phyloP scores from a whole-genome alignment of 2,113 vertebrate species.

The Hypanus sabinus region DNA sequence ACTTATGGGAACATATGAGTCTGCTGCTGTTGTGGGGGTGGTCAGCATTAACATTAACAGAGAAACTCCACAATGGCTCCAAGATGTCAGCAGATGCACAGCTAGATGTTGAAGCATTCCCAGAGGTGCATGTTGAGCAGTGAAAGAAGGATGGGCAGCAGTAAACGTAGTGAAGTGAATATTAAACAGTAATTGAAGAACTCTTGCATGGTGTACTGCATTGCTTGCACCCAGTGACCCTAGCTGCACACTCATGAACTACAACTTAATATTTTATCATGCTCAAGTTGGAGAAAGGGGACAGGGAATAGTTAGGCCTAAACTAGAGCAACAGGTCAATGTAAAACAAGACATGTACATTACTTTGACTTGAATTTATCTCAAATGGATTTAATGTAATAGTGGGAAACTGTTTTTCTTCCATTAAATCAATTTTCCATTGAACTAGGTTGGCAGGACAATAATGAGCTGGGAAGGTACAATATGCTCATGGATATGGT shows the following conservation, averaged over 20 bases:
- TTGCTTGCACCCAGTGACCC: no score
- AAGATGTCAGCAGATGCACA: background rate
- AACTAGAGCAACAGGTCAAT: background rate
- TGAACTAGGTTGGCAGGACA: background rate
- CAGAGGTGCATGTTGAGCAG: no score
- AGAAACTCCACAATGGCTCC: background rate
- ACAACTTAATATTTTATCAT: no score
- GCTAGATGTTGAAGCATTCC: background rate
- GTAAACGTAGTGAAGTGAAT: background rate
- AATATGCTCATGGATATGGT: no score
- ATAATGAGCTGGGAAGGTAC: no score
- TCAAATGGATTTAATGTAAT: background rate
- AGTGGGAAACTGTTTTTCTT: background rate
- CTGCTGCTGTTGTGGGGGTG: background rate
- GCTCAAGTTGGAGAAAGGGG: no score
- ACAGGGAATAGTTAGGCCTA: background rate
- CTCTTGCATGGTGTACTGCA: no score
- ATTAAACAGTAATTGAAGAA: background rate
- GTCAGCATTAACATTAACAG: background rate
- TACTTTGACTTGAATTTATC: background rate
- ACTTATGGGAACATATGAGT: background rate
- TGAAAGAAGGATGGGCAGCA: background rate
- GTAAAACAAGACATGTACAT: background rate
- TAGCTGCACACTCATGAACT: no score
- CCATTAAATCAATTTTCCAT: background rate